Base-by-base conservation (phyloP, 2,797 vertebrate species). In the Momotus momota region DNA sequence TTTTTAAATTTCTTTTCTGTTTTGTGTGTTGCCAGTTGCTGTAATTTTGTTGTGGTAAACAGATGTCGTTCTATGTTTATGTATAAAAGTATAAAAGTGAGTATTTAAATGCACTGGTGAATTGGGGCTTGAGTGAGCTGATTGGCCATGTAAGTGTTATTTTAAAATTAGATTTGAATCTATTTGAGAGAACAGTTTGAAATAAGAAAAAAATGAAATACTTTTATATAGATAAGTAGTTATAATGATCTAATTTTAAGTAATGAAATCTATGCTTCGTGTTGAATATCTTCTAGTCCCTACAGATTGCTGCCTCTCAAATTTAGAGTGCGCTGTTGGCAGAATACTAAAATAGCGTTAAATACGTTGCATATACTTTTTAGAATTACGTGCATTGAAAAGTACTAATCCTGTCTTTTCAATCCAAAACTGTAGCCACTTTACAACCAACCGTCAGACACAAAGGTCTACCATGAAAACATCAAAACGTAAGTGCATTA, bases 381-480 rank as follows among this genome's bases (percentile, higher is more conserved):
- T 67, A 90, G 26, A 88, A 46, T 82, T 48, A 16, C 22, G 6
- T 62, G 55, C 57, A 23, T 19, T 94, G 31, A 45, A 23, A 91
- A 72, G 21, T 86, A 82, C 55, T 96, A 9, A 96, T 6, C 11
- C 2, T 86, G 33, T 41, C 35, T 96, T 93, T 97, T 78, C 94
- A 22, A 73, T 55, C 70, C 55, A 45, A 80, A 92, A 92, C 96
- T 96, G 48, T 91, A 99, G 99, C 99, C 99, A 27, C 98, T 99
- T 72, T 99, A 99, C 97, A 99, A 99, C 98, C 99, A 99, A 80
- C 99, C 99, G 0, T 99, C 99, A 14, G 99, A 99, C 97, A 99
- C 99, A 77, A 99, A 99, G 97, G 99, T 99, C 81, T 99, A 99
- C 98, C 99, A 99, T 95, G 99, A 99, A 96, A 99, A 99, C 98